Base-by-base conservation (phyloP, 1,140 invertebrate genomes). In the Phocides pigmalion region DNA sequence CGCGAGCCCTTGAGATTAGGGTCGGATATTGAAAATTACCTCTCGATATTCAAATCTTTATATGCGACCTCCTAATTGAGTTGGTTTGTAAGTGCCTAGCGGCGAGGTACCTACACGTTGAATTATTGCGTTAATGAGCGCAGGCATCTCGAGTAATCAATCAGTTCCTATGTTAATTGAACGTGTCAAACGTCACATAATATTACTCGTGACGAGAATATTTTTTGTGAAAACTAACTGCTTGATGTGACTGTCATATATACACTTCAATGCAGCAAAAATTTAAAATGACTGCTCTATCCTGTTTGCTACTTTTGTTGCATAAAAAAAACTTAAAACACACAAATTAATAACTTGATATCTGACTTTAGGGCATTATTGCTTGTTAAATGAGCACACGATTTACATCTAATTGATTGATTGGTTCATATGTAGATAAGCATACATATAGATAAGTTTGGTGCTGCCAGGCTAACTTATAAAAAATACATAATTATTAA, bases 21-120 rank as follows among this genome's bases (percentile, higher is more conserved):
- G 62, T 19, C 54, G 44, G 59, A 68, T 65, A 63, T 66, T 68
- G 63, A 47, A 58, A 68, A 66, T 68, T 62, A 63, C 59, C 49
- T 63, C 15, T 62, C 58, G 44, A 63, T 72, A 64, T 68, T 68
- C 46, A 68, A 64, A 62, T 68, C 46, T 22, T 42, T 54, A 59
- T 35, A 22, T 32, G 25, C 14, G 53, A 20, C 19, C 35, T 39
- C 51, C 53, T 56, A 56, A 56, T 64, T 62, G 61, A 62, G 53
- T 62, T 20, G 47, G 17, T 15, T 47, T 19, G 35, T 49, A 37
- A 62, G 46, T 32, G 59, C 44, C 47, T 9, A 41, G 4, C 58
- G 32, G 8, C 5, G 49, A 42, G 15, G 12, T 41, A 14, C 3
- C 9, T 32, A 0, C 42, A 49, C 46, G 16, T 39, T 9, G 35